phyloP scores from a whole-genome alignment of 2,888 invertebrate genomes.

The Drosophila lutescens region DNA sequence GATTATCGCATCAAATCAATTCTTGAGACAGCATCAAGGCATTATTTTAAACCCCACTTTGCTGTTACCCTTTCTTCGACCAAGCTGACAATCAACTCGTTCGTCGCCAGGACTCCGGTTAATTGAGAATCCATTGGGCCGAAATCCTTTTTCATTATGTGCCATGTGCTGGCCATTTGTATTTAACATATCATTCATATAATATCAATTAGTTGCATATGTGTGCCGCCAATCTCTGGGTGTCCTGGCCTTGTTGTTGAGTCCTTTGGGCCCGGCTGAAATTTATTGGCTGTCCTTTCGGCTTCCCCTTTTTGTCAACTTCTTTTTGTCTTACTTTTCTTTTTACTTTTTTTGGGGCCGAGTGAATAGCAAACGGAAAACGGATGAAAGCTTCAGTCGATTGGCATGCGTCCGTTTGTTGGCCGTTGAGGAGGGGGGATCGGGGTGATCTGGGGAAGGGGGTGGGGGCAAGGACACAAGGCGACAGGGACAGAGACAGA shows the following conservation, averaged over 20 bases:
- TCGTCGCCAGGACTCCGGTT: constrained; percentile 6
- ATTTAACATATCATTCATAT: constrained; percentile 77
- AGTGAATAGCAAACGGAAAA: constrained; percentile 58
- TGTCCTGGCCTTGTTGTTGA: constrained; percentile 20
- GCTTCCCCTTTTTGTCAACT: constrained; percentile 1
- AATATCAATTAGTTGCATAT: constrained; percentile 78
- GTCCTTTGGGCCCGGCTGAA: constrained; percentile 46
- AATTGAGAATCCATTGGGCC: constrained; percentile 54
- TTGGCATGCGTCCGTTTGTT: constrained; percentile 66
- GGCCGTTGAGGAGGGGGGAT: constrained; percentile 40
- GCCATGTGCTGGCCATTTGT: constrained; percentile 59
- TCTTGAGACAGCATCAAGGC: not conserved
- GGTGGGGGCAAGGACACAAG: constrained; percentile 7
- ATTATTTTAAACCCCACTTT: too few relatives aligned
- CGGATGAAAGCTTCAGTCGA: constrained; percentile 57
- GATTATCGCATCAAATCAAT: too few relatives aligned
- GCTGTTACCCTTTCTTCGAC: too few relatives aligned
- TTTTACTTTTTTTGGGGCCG: constrained; percentile 34
- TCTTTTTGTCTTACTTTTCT: constrained; percentile 2
- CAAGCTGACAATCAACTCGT: constrained; percentile 2
- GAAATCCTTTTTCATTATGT: constrained; percentile 34
- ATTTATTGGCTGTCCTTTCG: constrained; percentile 62
- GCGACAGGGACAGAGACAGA: constrained; percentile 1
- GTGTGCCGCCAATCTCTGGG: constrained; percentile 42
- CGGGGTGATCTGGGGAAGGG: constrained; percentile 4